phyloP scores from a whole-genome alignment of 2,888 invertebrate genomes.

The Herminia tarsipennalis region DNA sequence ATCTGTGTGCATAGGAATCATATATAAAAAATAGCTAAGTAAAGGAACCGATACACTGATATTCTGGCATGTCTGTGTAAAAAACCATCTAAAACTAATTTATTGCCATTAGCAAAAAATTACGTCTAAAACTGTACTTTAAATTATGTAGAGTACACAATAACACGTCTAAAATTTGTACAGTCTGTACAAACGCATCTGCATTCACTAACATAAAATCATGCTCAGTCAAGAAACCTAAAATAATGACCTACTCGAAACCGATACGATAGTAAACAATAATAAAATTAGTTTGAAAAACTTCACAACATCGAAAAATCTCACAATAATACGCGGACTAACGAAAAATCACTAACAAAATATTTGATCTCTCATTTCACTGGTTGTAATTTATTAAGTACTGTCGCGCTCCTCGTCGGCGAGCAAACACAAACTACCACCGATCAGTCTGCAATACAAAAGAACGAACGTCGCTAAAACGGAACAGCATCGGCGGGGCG shows the following conservation, averaged over 20 bases:
- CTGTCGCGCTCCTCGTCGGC: conserved; percentile 33
- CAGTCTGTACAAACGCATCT: conserved; percentile 78
- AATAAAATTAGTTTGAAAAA: conserved; percentile 55
- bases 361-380: conserved; percentile 50
- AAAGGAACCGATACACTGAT: conserved; percentile 83
- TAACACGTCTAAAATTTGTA: conserved; percentile 79
- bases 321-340: conserved; percentile 62
- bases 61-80: conserved; percentile 76
- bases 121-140: conserved; percentile 78
- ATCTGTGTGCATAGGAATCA: conserved; percentile 85
- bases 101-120: conserved; percentile 76
- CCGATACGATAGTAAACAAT: conserved; percentile 51
- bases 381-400: conserved; percentile 46
- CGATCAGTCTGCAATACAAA: conserved; percentile 45
- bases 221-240: conserved; percentile 72
- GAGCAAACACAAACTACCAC: conserved; percentile 43
- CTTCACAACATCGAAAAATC: conserved; percentile 60
- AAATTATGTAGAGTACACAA: conserved; percentile 77
- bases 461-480: conserved; percentile 36
- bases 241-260: conserved; percentile 54
- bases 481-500: conserved; percentile 26
- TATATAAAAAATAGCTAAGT: conserved; percentile 80
- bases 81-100: conserved; percentile 71
- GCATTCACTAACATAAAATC: conserved; percentile 64
- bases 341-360: conserved; percentile 66